phyloP scores from a whole-genome alignment of 2,113 vertebrate species.

The Melanerpes aurifrons region DNA sequence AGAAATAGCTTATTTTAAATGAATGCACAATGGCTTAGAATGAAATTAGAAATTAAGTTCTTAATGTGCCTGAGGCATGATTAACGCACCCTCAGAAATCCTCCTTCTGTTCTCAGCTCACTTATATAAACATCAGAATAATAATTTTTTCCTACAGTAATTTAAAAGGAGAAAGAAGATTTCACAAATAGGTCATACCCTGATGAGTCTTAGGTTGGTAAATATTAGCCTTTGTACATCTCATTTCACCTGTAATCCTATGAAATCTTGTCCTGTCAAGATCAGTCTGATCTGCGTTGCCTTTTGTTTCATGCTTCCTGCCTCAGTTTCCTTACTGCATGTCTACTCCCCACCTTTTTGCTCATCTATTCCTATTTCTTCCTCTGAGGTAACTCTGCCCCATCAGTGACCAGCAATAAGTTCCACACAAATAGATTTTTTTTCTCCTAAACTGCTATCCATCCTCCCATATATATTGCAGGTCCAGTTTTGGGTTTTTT shows the following conservation, averaged over 20 bases:
- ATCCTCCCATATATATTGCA: background rate
- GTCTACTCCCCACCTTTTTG: fast-evolving
- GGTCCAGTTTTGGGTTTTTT: background rate
- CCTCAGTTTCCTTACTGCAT: background rate
- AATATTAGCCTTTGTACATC: background rate
- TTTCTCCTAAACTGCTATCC: background rate
- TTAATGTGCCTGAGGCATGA: conserved; percentile 13
- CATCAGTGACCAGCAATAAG: background rate
- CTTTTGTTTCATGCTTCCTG: background rate
- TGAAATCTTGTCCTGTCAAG: background rate
- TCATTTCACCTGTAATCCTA: background rate
- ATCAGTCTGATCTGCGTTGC: fast-evolving
- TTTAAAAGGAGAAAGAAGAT: background rate
- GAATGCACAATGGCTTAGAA: background rate
- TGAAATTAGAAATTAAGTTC: conserved; percentile 38
- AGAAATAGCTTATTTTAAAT: background rate
- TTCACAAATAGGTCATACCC: background rate
- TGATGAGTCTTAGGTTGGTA: background rate
- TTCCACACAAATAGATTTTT: background rate
- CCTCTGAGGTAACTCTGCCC: background rate
- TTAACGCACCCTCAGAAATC: conserved; percentile 28
- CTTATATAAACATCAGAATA: background rate
- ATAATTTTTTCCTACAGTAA: background rate
- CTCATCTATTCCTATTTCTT: background rate
- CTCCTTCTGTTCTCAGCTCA: conserved; percentile 4